Conservation (phyloP, 2,888 invertebrate genomes). For the Vanessa cardui region DNA sequence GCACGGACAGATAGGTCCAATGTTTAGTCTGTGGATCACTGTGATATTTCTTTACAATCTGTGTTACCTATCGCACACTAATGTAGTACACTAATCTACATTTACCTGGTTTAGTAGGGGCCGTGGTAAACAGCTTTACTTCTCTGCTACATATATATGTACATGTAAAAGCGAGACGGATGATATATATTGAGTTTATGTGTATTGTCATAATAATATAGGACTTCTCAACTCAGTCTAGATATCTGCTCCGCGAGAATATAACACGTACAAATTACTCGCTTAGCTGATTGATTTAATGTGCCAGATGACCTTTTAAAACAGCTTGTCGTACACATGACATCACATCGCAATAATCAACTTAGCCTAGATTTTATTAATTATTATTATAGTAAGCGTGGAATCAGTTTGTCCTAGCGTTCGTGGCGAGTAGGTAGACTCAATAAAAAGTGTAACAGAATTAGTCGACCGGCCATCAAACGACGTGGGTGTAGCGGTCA, state of each 20-base stretch:
- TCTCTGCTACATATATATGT: too few relatives aligned
- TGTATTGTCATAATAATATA: background rate
- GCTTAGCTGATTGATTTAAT: constrained; percentile 65
- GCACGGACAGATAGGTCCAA: constrained; percentile 41
- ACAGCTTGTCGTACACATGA: constrained; percentile 44
- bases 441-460: constrained; percentile 45
- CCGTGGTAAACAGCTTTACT: too few relatives aligned
- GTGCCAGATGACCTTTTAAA: constrained; percentile 59
- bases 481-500: constrained; percentile 63
- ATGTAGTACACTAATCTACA: too few relatives aligned
- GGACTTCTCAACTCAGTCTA: constrained; percentile 1
- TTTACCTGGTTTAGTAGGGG: too few relatives aligned
- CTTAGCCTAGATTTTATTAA: constrained; percentile 44
- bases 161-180: too few relatives aligned
- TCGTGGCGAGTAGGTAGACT: constrained; percentile 24
- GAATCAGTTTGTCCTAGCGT: constrained; percentile 12
- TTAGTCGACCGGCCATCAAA: constrained; percentile 43
- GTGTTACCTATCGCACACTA: background rate
- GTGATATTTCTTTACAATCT: background rate
- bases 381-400: constrained; percentile 28
- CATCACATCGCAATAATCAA: constrained; percentile 46
- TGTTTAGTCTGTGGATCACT: constrained; percentile 43
- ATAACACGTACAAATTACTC: constrained; percentile 51
- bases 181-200: too few relatives aligned
- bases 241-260: constrained; percentile 19